Conservation (phyloP, 2,113 vertebrate genomes). For the Dolichotis patagonum region DNA sequence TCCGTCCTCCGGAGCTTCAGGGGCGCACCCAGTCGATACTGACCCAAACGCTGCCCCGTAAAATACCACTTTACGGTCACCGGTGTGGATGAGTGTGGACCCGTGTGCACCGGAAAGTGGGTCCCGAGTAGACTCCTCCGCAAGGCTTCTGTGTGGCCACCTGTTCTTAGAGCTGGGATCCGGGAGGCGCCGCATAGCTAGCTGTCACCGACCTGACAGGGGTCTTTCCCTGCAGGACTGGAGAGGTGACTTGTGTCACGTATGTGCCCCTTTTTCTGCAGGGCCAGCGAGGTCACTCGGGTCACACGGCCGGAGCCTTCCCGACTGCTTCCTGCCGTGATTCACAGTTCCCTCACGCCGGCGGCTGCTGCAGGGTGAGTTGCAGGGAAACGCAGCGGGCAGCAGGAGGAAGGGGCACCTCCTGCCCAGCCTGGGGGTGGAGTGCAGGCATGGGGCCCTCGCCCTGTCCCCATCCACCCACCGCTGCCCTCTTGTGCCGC, state of each 20-base stretch:
- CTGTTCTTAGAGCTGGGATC: not conserved
- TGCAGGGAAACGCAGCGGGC: not conserved
- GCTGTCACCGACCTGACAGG: not conserved
- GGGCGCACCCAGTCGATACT: not conserved
- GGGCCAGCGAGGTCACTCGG: not conserved
- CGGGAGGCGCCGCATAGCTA: not conserved
- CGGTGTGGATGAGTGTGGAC: not conserved
- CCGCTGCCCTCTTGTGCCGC: not conserved
- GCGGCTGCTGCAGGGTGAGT: not conserved
- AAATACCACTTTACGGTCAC: not conserved
- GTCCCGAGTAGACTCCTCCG: too few relatives aligned
- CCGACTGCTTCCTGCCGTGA: not conserved
- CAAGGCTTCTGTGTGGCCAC: not conserved
- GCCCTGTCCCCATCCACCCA: fast-evolving
- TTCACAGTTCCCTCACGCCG: too few relatives aligned
- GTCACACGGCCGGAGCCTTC: not conserved
- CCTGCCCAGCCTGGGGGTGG: fast-evolving
- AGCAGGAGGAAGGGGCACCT: not conserved
- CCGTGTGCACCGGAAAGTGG: not conserved
- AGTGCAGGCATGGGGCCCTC: not conserved
- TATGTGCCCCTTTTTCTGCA: not conserved
- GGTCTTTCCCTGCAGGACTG: not conserved
- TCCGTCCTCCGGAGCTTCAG: not conserved
- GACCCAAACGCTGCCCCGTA: not conserved
- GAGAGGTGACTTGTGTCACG: not conserved